These are phyloP conservation scores for Girardia tigrina DNA, from an alignment of 2,888 invertebrate species.

Conservation along the genomic window DNA sequence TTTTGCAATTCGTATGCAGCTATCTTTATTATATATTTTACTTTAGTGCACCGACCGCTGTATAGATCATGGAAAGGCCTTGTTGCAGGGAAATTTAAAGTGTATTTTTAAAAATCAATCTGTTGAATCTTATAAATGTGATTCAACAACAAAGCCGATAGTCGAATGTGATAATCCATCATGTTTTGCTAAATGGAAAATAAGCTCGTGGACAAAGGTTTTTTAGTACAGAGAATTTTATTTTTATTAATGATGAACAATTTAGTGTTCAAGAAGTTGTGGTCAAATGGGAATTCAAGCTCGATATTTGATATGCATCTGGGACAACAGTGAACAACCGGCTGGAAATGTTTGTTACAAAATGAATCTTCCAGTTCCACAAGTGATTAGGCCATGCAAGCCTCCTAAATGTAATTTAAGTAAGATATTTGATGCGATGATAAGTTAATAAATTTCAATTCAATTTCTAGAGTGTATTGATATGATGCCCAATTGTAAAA, in stretches of 20 bases:
- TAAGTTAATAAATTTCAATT: no score
- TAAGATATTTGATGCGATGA: no score
- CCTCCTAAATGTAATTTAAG: conserved; percentile 27
- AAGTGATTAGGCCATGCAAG: conserved; percentile 25
- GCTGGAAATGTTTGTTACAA: conserved; percentile 28
- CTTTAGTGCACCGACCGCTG: conserved; percentile 32
- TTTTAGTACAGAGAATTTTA: not conserved
- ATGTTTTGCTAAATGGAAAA: not conserved
- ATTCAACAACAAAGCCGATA: conserved; percentile 24
- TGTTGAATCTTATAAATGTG: conserved; percentile 6
- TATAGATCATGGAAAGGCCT: conserved; percentile 17
- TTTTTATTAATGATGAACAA: not conserved
- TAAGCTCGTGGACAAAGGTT: conserved; percentile 18
- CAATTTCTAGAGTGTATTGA: no score
- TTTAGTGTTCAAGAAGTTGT: conserved; percentile 31
- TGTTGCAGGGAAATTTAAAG: not conserved
- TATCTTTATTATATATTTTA: not conserved
- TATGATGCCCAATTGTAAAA: no score
- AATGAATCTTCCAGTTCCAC: conserved; percentile 26
- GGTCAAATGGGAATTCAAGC: conserved; percentile 24
- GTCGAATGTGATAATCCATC: not conserved
- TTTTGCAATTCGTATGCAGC: not conserved
- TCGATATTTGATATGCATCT: conserved; percentile 24
- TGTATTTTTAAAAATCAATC: conserved; percentile 2
- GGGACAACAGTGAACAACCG: not conserved